A percentile compares a stretch with the other conserved stretches of the same genome.
These are phyloP conservation scores for Phaethornis superciliosus DNA, from an alignment of 2,113 vertebrate species.

Conservation along the genomic window DNA sequence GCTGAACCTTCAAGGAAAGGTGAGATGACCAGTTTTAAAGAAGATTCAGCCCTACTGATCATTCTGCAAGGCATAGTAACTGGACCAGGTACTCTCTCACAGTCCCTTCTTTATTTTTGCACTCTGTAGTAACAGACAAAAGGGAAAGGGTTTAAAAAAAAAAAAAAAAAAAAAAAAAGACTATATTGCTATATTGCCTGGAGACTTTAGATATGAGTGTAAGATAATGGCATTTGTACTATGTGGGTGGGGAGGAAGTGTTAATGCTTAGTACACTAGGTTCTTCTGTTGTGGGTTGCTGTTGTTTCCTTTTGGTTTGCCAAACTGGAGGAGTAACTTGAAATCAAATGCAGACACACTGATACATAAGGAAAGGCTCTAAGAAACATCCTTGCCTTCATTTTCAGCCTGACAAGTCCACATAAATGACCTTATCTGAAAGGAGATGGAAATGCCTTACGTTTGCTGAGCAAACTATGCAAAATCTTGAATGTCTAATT, in stretches of 20 bases:
- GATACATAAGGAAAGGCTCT: not conserved
- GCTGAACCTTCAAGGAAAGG: not conserved
- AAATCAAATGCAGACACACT: not conserved
- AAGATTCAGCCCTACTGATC: not conserved
- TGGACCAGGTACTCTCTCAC: not conserved
- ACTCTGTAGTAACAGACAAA: not conserved
- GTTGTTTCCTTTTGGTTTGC: not conserved
- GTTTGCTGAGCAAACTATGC: rapidly evolving
- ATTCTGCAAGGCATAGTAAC: not conserved
- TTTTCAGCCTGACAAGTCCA: not conserved
- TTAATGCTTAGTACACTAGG: not conserved
- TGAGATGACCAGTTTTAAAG: not conserved
- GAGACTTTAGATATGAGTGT: not conserved
- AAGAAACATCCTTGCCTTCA: not conserved
- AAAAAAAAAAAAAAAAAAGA: not conserved
- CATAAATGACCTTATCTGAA: not conserved
- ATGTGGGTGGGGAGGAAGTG: not conserved
- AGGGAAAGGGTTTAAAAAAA: not conserved
- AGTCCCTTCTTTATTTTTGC: not conserved
- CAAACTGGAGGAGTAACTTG: not conserved
- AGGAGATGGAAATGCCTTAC: not conserved
- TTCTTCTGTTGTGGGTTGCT: not conserved
- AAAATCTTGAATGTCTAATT: not conserved
- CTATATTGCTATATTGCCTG: not conserved
- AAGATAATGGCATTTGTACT: not conserved